Base-by-base conservation (phyloP, 1,140 invertebrate genomes). In the Bombus pascuorum region DNA sequence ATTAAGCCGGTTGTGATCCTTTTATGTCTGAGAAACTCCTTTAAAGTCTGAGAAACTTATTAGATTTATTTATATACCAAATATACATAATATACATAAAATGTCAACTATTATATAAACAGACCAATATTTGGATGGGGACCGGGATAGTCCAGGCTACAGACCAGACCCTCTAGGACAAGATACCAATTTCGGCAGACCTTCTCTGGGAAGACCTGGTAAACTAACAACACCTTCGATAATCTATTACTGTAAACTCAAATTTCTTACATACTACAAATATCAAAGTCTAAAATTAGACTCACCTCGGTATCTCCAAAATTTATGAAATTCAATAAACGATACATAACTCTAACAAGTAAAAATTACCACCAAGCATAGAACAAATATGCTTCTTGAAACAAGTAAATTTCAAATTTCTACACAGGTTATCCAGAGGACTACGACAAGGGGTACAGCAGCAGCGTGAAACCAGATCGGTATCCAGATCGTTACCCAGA, bases 91-190 rank as follows among this genome's bases (percentile, higher is more conserved):
- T 37, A 37, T 37, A 37, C 37, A 37, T 15, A 13, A 8, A n/a
- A 25, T 32, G 3, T 25, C n/a, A 22, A 59, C 5, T 83, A 76
- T 79, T 85, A 18, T 79, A 15, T 71, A 62, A 39, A 62, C 84
- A 95, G 94, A 95, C 92, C 94, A 95, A 94, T 95, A 94, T 77
- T 81, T 93, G 83, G 95, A 95, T 84, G 92, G 90, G 28, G 94
- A 95, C 72, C 87, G 92, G 78, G 94, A 95, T 85, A 83, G 72
- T 39, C 83, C 92, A 59, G 89, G 88, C 13, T 95, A 94, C 39
- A 92, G 95, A 91, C 96, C 96, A 13, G 96, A 96, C 92, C 95
- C 95, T 37, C 81, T 96, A 62, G 96, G 96, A 22, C 96, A 96
- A 88, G 96, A 96, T 84, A 95, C 96, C 6, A 95, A 95, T 87